Evolutionary conservation across 2,113 vertebrate genomes (phyloP).

Genomic region (Halcyon malimbica): DNA sequence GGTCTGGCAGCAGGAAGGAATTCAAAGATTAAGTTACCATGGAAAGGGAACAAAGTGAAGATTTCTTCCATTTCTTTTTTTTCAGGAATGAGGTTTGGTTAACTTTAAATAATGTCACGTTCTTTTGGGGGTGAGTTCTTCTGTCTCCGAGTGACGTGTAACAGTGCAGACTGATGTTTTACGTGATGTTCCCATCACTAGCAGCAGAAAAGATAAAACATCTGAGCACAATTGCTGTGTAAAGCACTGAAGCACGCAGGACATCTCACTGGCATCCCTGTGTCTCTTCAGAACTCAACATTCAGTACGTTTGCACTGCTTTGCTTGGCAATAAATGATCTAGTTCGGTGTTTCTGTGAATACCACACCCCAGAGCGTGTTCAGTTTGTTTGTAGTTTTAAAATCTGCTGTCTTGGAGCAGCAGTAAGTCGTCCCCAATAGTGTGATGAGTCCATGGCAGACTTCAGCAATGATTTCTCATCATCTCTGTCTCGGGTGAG

Average conservation of each 20-base stretch:
- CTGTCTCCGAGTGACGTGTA: fast-evolving
- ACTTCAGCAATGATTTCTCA: not conserved
- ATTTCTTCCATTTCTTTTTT: not conserved
- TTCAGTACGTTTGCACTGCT: not conserved
- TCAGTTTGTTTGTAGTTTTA: not conserved
- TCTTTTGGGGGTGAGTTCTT: fast-evolving
- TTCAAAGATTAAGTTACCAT: not conserved
- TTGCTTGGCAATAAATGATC: not conserved
- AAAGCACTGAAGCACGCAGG: not conserved
- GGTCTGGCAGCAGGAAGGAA: not conserved
- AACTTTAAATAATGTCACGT: fast-evolving
- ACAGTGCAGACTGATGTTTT: fast-evolving
- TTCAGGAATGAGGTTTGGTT: not conserved
- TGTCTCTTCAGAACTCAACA: fast-evolving
- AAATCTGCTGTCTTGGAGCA: not conserved
- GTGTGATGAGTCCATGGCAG: not conserved
- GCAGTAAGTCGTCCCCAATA: not conserved
- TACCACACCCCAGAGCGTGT: fast-evolving
- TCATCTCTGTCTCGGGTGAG: not conserved
- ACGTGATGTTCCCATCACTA: not conserved
- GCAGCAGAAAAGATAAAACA: not conserved
- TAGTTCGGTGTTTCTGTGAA: not conserved
- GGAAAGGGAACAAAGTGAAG: not conserved
- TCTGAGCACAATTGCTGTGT: not conserved
- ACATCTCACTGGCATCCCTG: not conserved